A percentile compares a stretch with the other conserved stretches of the same genome.
These are phyloP conservation scores for Aporrectodea caliginosa DNA, from an alignment of 1,140 invertebrate species.

Conservation along the genomic window DNA sequence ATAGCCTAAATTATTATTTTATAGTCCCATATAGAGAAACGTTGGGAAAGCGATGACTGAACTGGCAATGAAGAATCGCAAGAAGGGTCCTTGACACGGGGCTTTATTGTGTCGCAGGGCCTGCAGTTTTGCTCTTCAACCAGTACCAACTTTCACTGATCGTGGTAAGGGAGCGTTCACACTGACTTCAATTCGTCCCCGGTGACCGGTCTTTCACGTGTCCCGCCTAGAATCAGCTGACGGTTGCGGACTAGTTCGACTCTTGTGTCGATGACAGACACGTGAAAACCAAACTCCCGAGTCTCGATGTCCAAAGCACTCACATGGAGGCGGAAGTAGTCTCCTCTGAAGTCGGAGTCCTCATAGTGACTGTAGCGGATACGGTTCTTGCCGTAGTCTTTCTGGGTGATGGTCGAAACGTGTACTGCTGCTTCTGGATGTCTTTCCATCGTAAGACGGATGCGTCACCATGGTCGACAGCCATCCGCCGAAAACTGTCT, in stretches of 20 bases:
- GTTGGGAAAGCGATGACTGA: too few species aligned
- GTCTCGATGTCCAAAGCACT: slow-evolving; percentile 63
- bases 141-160: slow-evolving; percentile 71
- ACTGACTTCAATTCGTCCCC: slow-evolving; percentile 69
- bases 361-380: slow-evolving; percentile 56
- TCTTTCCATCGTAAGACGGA: slow-evolving; percentile 53
- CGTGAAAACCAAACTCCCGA: slow-evolving; percentile 72
- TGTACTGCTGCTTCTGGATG: slow-evolving; percentile 53
- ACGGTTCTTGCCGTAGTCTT: slow-evolving; percentile 64
- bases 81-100: too few species aligned
- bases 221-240: slow-evolving; percentile 64
- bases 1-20: too few species aligned
- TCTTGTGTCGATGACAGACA: slow-evolving; percentile 74
- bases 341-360: slow-evolving; percentile 49
- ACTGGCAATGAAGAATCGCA: too few species aligned
- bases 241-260: slow-evolving; percentile 56
- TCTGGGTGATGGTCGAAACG: slow-evolving; percentile 74
- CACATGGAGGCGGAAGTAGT: slow-evolving; percentile 78
- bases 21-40: too few species aligned
- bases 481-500: slow-evolving; percentile 82
- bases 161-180: slow-evolving; percentile 27
- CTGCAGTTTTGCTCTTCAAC: too few species aligned
- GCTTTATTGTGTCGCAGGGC: too few species aligned
- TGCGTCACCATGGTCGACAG: slow-evolving; percentile 70
- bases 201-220: slow-evolving; percentile 66